phyloP scores from a whole-genome alignment of 2,113 vertebrate genomes.

The Poecilia latipinna region DNA sequence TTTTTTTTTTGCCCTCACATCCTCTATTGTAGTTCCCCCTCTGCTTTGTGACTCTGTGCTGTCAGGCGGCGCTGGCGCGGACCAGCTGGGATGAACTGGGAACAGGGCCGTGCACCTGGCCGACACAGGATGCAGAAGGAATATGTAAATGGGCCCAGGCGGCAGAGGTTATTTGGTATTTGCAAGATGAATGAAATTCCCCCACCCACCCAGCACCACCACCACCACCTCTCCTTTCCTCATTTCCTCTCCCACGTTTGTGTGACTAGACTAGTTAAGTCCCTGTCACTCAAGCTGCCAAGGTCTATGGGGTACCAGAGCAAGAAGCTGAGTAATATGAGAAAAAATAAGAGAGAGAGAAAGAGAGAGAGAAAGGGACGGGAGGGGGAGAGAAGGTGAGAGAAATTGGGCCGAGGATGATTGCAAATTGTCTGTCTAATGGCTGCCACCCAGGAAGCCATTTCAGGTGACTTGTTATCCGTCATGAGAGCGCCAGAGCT shows the following conservation, averaged over 20 bases:
- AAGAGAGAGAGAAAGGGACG: slow-evolving; percentile 54
- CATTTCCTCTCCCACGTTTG: slow-evolving; percentile 74
- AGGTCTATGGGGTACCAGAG: slow-evolving; percentile 72
- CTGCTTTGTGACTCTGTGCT: slow-evolving; percentile 29
- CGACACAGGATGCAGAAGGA: slow-evolving; percentile 39
- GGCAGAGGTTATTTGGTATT: slow-evolving; percentile 74
- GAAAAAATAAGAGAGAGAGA: slow-evolving; percentile 67
- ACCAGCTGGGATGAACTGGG: slow-evolving; percentile 55
- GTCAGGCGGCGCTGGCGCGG: slow-evolving; percentile 8
- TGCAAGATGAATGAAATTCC: slow-evolving; percentile 74
- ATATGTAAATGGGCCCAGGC: slow-evolving; percentile 64
- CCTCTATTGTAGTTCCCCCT: slow-evolving; percentile 39
- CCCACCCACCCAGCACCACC: slow-evolving; percentile 18
- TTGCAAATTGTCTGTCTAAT: slow-evolving; percentile 71
- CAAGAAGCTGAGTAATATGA: slow-evolving; percentile 74
- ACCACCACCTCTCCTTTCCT: slow-evolving; percentile 57
- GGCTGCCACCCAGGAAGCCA: slow-evolving; percentile 67
- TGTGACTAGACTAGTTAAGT: slow-evolving; percentile 79
- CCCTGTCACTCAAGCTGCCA: slow-evolving; percentile 78
- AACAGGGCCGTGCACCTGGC: slow-evolving; percentile 56
- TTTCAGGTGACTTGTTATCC: slow-evolving; percentile 78
- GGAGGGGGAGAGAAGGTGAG: slow-evolving; percentile 49
- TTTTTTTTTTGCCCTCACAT: slow-evolving; percentile 26
- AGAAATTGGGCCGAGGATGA: slow-evolving; percentile 76
- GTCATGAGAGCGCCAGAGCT: slow-evolving; percentile 75